These are phyloP conservation scores for Labeo rohita DNA, from an alignment of 2,113 vertebrate genomes.

Conservation along the genomic window DNA sequence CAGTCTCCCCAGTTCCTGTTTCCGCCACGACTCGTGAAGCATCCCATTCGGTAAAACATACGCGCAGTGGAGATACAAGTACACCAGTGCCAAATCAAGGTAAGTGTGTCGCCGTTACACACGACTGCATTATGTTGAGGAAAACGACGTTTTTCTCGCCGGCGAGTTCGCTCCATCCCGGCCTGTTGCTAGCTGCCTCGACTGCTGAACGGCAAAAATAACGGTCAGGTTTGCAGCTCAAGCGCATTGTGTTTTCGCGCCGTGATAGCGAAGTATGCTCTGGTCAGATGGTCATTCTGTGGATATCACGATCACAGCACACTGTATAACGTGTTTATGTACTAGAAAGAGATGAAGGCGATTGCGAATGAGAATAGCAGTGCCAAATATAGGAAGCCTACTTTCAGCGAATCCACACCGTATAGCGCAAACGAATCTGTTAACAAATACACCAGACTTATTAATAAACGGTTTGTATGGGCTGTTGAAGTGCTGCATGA, in stretches of 20 bases:
- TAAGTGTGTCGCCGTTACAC: slow-evolving; percentile 29
- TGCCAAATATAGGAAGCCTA: background rate
- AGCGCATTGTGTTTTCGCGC: slow-evolving; percentile 20
- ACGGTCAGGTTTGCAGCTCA: slow-evolving; percentile 52
- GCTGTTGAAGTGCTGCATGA: background rate
- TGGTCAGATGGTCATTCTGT: background rate
- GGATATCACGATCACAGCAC: background rate
- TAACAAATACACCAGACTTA: background rate
- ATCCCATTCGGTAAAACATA: slow-evolving; percentile 43
- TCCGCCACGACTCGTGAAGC: slow-evolving; percentile 55
- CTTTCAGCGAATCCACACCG: background rate
- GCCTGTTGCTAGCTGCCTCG: slow-evolving; percentile 62
- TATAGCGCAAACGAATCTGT: background rate
- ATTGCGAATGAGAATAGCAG: background rate
- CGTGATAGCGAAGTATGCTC: background rate
- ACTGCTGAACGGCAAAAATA: slow-evolving; percentile 47
- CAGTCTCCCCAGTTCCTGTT: slow-evolving; percentile 59
- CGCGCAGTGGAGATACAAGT: slow-evolving; percentile 24
- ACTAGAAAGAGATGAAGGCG: background rate
- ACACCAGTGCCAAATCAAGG: slow-evolving; percentile 32
- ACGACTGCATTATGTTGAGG: slow-evolving; percentile 1
- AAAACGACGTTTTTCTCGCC: slow-evolving; percentile 40
- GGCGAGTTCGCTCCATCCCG: slow-evolving; percentile 52
- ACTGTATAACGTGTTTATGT: background rate
- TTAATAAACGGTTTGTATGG: background rate